Conservation (phyloP, 2,797 vertebrate genomes). For the Rhabdomys pumilio region DNA sequence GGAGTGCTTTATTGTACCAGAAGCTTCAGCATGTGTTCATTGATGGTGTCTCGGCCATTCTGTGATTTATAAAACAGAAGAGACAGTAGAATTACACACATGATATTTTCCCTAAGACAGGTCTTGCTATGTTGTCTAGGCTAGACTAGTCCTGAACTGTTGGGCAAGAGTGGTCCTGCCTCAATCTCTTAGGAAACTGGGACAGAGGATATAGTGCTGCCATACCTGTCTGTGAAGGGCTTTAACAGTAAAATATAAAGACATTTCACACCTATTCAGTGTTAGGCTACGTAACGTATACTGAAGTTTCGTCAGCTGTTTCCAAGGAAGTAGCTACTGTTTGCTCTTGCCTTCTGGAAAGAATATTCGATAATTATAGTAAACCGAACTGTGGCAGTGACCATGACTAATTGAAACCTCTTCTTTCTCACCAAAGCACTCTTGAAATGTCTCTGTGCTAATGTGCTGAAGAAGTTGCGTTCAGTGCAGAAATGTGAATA, state of each 20-base stretch:
- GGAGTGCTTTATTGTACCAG: not conserved
- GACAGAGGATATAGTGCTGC: no score
- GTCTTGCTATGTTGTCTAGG: not conserved
- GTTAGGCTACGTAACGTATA: not conserved
- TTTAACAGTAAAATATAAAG: not conserved
- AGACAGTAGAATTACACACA: not conserved
- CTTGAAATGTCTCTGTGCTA: not conserved
- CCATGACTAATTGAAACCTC: not conserved
- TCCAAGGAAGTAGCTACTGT: not conserved
- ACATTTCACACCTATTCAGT: not conserved
- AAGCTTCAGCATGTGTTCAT: not conserved
- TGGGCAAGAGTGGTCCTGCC: not conserved
- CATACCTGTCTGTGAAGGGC: not conserved
- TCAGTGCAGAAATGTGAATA: not conserved
- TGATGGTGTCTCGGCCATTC: accelerated
- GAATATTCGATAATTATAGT: not conserved
- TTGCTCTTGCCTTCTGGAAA: not conserved
- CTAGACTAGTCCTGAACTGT: not conserved
- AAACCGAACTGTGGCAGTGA: not conserved
- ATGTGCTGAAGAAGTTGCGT: not conserved
- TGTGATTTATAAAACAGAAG: not conserved
- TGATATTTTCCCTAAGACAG: no score
- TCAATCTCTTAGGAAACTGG: not conserved
- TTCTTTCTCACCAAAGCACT: not conserved
- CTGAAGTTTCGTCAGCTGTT: not conserved